Conservation (phyloP, 2,797 vertebrate genomes). For the Poecilia wingei region DNA sequence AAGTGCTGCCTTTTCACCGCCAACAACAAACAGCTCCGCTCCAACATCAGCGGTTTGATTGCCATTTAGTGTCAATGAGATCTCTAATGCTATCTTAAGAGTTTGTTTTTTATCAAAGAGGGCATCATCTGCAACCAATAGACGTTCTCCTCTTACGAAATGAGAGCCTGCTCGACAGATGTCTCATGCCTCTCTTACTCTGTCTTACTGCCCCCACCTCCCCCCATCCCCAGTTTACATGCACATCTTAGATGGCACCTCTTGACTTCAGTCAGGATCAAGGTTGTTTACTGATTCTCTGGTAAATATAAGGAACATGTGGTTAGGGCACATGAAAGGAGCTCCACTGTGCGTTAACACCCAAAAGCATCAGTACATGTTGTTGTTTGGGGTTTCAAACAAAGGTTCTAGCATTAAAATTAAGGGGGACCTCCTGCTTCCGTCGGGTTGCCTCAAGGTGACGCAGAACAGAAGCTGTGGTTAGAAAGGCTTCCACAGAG, state of each 20-base stretch:
- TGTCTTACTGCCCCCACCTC: slow-evolving; percentile 42
- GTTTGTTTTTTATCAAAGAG: slow-evolving; percentile 79
- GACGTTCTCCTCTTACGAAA: slow-evolving; percentile 78
- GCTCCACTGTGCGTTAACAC: slow-evolving; percentile 56
- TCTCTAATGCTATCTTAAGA: slow-evolving; percentile 75
- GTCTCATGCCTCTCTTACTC: slow-evolving; percentile 77
- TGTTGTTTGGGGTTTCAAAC: slow-evolving; percentile 69
- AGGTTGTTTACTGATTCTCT: slow-evolving; percentile 77
- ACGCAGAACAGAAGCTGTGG: slow-evolving; percentile 58
- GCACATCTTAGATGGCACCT: slow-evolving; percentile 81
- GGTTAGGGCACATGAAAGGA: slow-evolving; percentile 71
- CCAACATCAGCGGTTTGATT: slow-evolving; percentile 61
- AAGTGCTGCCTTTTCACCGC: slow-evolving; percentile 45
- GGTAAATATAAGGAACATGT: slow-evolving; percentile 76
- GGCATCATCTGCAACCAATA: slow-evolving; percentile 86
- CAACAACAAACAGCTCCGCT: slow-evolving; percentile 69
- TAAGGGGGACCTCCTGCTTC: slow-evolving; percentile 56
- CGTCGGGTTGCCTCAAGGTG: slow-evolving; percentile 57
- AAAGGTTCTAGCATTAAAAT: slow-evolving; percentile 66
- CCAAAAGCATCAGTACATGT: slow-evolving; percentile 60
- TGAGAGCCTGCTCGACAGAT: slow-evolving; percentile 84
- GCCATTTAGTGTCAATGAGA: slow-evolving; percentile 64
- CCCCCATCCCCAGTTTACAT: slow-evolving; percentile 66
- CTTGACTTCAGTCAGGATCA: slow-evolving; percentile 77
- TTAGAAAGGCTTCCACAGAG: slow-evolving; percentile 28